These are phyloP conservation scores for Pristionchus japonicus DNA, from an alignment of 2,888 invertebrate species.

Conservation along the genomic window DNA sequence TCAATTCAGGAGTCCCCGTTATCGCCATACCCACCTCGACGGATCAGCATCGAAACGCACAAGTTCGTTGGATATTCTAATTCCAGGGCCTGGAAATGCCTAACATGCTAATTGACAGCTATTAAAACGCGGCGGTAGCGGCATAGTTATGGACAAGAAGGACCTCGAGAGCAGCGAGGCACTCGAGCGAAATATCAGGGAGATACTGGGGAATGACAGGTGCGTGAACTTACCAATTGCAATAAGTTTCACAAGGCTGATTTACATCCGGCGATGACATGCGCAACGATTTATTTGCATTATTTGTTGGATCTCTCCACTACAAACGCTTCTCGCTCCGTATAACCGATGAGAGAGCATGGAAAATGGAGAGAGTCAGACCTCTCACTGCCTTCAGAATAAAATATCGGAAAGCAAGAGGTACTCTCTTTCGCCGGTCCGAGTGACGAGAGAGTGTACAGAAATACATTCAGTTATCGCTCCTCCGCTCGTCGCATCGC, in stretches of 20 bases:
- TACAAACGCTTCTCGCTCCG: too few relatives aligned
- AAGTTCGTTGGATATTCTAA: neutral
- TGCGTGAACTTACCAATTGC: too few relatives aligned
- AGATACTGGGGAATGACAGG: slow-evolving; percentile 52
- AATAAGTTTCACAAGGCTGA: too few relatives aligned
- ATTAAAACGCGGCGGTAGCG: slow-evolving; percentile 55
- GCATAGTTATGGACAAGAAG: slow-evolving; percentile 51
- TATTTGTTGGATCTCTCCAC: too few relatives aligned
- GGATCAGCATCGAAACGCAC: slow-evolving; percentile 61
- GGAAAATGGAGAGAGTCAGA: too few relatives aligned
- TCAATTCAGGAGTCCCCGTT: neutral
- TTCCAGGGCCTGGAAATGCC: neutral
- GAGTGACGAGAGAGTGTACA: too few relatives aligned
- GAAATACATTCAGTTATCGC: neutral
- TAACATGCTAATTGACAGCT: neutral
- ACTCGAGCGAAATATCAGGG: slow-evolving; percentile 49
- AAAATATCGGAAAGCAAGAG: too few relatives aligned
- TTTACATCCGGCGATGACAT: too few relatives aligned
- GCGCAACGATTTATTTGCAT: too few relatives aligned
- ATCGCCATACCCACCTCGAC: slow-evolving; percentile 60
- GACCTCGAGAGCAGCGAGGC: slow-evolving; percentile 50
- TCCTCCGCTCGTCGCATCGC: neutral
- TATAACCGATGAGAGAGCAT: too few relatives aligned
- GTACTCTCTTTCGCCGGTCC: too few relatives aligned
- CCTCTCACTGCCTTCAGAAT: too few relatives aligned